A percentile compares a stretch with the other conserved stretches of the same genome.
phyloP scores from a whole-genome alignment of 2,888 invertebrate genomes.

The Ophioninae sp. region DNA sequence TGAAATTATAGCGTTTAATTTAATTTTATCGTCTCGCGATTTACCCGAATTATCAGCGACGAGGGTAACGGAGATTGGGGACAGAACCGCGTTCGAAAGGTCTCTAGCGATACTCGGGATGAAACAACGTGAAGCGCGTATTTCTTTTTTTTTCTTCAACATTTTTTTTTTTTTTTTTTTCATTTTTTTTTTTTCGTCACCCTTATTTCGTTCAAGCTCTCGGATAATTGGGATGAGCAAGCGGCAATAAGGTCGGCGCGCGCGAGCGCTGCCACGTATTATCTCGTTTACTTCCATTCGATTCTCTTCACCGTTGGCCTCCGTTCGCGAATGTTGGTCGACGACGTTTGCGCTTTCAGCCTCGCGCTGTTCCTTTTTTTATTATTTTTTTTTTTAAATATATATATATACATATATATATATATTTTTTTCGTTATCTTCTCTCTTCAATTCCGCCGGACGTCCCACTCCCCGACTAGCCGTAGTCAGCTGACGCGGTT shows the following conservation, averaged over 20 bases:
- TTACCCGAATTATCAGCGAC: neutral
- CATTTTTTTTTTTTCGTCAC: no score
- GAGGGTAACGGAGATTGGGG: neutral
- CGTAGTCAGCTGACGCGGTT: conserved; percentile 59
- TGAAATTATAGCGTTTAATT: neutral
- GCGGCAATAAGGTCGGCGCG: no score
- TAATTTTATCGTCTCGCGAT: neutral
- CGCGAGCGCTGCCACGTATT: neutral
- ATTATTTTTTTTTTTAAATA: neutral
- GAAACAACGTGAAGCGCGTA: no score
- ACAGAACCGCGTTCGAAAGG: neutral
- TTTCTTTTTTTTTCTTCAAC: no score
- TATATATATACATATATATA: no score
- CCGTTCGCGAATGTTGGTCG: conserved; percentile 56
- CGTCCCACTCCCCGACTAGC: conserved; percentile 6
- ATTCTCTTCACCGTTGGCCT: neutral
- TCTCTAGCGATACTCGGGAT: neutral
- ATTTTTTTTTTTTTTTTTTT: no score
- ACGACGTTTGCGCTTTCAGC: conserved; percentile 62
- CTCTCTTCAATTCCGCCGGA: conserved; percentile 10
- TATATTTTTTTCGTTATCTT: neutral
- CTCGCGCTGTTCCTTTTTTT: conserved; percentile 19
- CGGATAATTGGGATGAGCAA: conserved; percentile 7
- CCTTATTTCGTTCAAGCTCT: neutral
- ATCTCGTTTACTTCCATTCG: neutral